A percentile compares a stretch with the other conserved stretches of the same genome.
These are phyloP conservation scores for Toxostoma redivivum DNA, from an alignment of 2,113 vertebrate genomes.

Conservation along the genomic window DNA sequence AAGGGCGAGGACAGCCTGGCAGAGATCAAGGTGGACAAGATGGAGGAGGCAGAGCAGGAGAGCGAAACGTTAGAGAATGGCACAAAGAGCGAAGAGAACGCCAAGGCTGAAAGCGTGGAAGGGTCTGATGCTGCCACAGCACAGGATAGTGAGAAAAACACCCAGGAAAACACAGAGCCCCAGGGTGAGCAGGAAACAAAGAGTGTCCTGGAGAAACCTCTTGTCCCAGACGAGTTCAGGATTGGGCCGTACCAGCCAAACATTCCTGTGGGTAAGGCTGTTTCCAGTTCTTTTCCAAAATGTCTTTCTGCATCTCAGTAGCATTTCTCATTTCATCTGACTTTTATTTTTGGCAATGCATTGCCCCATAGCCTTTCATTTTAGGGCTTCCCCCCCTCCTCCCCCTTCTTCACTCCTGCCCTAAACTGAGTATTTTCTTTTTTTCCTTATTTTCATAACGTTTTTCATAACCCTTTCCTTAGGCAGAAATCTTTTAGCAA, in stretches of 20 bases:
- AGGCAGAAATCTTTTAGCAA: constrained; percentile 21
- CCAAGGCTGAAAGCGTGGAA: constrained; percentile 53
- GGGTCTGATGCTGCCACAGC: constrained; percentile 22
- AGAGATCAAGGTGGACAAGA: constrained; percentile 76
- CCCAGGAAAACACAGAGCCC: constrained; percentile 60
- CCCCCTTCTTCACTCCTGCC: background rate
- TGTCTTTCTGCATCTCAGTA: background rate
- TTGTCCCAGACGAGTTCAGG: constrained; percentile 71
- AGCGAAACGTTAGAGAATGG: constrained; percentile 74
- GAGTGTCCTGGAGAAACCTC: constrained; percentile 59
- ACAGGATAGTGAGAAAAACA: constrained; percentile 45
- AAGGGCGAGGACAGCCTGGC: constrained; percentile 68
- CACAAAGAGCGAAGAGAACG: constrained; percentile 68
- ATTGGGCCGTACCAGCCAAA: constrained; percentile 86
- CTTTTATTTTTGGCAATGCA: constrained; percentile 16
- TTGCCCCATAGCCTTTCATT: constrained; percentile 21
- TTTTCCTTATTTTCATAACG: background rate
- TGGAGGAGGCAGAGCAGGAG: constrained; percentile 76
- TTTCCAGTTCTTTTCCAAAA: background rate
- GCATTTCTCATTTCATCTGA: constrained; percentile 38
- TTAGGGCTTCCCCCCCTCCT: background rate
- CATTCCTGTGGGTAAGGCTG: constrained; percentile 85
- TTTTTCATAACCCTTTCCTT: constrained; percentile 39
- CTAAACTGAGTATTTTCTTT: background rate
- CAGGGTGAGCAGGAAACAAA: constrained; percentile 63